phyloP scores from a whole-genome alignment of 2,888 invertebrate species.

The Chrysotoxum bicinctum region DNA sequence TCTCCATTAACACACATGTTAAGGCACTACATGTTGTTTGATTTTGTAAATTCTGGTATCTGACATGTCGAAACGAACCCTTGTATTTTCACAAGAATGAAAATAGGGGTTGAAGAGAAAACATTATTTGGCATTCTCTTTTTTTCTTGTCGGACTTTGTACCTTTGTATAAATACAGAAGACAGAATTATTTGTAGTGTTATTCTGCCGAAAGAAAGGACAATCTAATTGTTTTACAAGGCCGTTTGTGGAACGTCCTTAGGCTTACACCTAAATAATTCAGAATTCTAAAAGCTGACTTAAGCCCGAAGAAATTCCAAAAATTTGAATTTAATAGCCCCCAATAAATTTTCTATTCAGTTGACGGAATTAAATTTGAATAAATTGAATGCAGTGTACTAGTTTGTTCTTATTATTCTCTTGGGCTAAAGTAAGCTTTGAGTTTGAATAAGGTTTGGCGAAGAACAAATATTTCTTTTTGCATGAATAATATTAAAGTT shows the following conservation, averaged over 20 bases:
- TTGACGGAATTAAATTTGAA: conserved; percentile 11
- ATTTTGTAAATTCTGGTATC: neutral
- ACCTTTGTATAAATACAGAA: neutral
- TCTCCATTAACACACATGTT: neutral
- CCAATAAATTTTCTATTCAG: neutral
- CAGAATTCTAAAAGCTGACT: neutral
- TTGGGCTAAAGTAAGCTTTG: neutral
- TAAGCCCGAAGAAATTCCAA: neutral
- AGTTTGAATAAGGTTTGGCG: neutral
- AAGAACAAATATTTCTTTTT: neutral
- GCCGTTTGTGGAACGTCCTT: neutral
- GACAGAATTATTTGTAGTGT: neutral
- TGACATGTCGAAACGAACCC: neutral
- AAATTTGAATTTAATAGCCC: neutral
- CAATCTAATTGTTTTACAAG: conserved; percentile 1
- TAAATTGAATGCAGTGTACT: conserved; percentile 1
- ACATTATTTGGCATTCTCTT: neutral
- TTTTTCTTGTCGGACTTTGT: neutral
- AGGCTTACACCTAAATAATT: neutral
- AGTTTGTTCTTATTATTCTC: neutral
- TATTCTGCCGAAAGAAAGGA: neutral
- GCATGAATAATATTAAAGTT: neutral
- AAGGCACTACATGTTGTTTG: neutral
- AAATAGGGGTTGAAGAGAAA: neutral
- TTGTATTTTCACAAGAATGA: neutral